Base-by-base conservation (phyloP, 1,140 invertebrate species). In the Polypedilum vanderplanki region DNA sequence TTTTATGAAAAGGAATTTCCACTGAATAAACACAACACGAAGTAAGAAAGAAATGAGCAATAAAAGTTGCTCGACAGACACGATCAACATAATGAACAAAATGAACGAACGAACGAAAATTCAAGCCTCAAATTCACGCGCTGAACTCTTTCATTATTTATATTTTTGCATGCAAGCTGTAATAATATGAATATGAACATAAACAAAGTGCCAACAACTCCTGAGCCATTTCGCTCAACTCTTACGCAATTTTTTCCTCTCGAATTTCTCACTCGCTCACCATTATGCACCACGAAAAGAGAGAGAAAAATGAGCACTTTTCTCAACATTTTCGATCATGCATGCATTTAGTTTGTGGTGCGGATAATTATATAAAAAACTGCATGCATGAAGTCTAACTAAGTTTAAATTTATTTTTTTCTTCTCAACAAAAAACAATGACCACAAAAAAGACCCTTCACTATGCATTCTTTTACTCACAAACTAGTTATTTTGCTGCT, bases 191-290 rank as follows among this genome's bases (percentile, higher is more conserved):
- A 57, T 57, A 57, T 57, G 12, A 57, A 12, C 15, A 57, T 4
- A 8, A 57, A 57, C 46, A 57, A 57, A 57, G 46, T 57, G 46
- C 46, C 46, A 57, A 57, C 46, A 57, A 12, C 12, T 57, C n/a
- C 12, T 57, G 46, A 57, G 46, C 46, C 46, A n/a, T 57, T 57
- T 57, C 41, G 2, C 9, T 15, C 41, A 5, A n/a, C 46, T 57
- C 12, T 57, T 57, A 57, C 46, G 46, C 46, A 57, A 57, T n/a
- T 57, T 33, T n/a, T 57, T n/a, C 46, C 46, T 57, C n/a, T 57
- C 46, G 46, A 12, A 57, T 57, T 57, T 57, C 46, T 57, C 15
- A 15, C n/a, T 57, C 24, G 10, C 12, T 57, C 24, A 33, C 24
- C 24, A n/a, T n/a, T n/a, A n/a, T 33, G 46, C 46, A 33, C 24